These are phyloP conservation scores for Drosophila setosimentum DNA, from an alignment of 2,888 invertebrate species.

Conservation along the genomic window DNA sequence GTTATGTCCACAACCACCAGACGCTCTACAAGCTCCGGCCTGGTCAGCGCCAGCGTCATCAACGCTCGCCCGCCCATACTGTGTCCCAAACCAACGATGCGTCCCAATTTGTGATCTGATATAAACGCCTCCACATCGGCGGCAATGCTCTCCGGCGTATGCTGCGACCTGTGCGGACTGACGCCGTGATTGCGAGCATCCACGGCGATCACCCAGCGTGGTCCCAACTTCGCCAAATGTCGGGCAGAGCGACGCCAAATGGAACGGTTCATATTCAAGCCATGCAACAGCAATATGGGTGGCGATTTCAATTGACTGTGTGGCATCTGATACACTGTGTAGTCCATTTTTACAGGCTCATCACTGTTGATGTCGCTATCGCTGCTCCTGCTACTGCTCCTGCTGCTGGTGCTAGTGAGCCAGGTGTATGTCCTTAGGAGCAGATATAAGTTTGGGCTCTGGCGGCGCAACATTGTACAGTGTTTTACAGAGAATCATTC, in stretches of 20 bases:
- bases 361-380: neutral
- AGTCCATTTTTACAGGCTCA: conserved; percentile 29
- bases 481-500: neutral
- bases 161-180: conserved; percentile 18
- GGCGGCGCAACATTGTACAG: neutral
- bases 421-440: neutral
- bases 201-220: conserved; percentile 32
- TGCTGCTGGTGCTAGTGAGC: neutral
- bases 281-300: conserved; percentile 53
- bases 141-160: conserved; percentile 35
- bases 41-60: conserved; percentile 49
- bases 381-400: neutral
- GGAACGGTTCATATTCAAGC: conserved; percentile 10
- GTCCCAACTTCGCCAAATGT: conserved; percentile 21
- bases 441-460: too few species aligned
- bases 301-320: conserved; percentile 24
- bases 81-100: conserved; percentile 48
- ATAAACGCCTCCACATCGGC: conserved; percentile 41
- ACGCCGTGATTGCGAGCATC: conserved; percentile 55
- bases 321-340: conserved; percentile 21
- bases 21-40: conserved; percentile 47
- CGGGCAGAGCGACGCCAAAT: conserved; percentile 40
- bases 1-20: conserved; percentile 49
- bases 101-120: neutral
- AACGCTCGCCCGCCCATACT: conserved; percentile 47